These are phyloP conservation scores for Rhabdophis nuchalis DNA, from an alignment of 2,797 vertebrate species.

Conservation along the genomic window DNA sequence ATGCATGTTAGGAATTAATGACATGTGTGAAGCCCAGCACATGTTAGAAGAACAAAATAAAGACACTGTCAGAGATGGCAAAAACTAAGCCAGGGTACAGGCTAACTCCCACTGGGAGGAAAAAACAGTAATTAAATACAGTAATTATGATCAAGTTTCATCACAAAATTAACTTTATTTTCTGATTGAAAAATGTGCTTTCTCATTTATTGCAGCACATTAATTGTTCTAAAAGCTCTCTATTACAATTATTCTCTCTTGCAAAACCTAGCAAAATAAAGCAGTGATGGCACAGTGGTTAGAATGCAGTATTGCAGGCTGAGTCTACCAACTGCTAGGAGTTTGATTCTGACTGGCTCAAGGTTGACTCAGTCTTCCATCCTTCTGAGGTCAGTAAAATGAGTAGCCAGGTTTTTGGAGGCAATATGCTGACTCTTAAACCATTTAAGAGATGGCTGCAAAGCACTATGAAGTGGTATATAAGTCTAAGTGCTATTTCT, in stretches of 20 bases:
- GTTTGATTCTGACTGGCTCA: background rate
- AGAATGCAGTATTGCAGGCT: background rate
- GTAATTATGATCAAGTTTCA: background rate
- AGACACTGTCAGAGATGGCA: background rate
- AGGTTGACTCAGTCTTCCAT: background rate
- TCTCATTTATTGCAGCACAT: background rate
- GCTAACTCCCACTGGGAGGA: background rate
- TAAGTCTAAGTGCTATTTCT: background rate
- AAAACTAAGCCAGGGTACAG: background rate
- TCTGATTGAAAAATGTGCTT: background rate
- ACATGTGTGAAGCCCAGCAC: background rate
- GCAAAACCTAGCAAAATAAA: background rate
- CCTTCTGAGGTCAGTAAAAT: background rate
- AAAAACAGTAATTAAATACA: background rate
- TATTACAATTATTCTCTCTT: background rate
- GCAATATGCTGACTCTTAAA: background rate
- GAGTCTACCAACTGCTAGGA: background rate
- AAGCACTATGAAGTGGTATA: background rate
- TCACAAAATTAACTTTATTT: background rate
- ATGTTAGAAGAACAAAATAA: background rate
- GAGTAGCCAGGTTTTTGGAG: background rate
- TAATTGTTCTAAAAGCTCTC: background rate
- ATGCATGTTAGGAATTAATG: background rate
- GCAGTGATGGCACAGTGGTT: background rate
- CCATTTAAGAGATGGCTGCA: background rate